phyloP scores from a whole-genome alignment of 1,140 invertebrate genomes.

The Euglossa dilemma region DNA sequence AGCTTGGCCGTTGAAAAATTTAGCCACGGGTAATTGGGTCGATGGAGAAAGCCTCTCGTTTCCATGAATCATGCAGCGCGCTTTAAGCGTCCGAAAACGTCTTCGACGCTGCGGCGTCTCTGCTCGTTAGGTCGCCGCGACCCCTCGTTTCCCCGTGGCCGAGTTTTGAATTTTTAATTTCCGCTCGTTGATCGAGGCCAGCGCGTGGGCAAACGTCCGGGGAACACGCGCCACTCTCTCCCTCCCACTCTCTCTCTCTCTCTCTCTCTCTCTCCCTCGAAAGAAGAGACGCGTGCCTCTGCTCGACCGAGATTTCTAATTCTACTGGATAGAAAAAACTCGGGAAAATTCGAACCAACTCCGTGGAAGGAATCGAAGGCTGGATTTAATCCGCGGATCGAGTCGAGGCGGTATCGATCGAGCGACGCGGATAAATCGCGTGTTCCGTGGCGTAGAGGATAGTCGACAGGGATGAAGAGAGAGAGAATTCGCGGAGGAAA shows the following conservation, averaged over 20 bases:
- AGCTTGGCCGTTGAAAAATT: neutral
- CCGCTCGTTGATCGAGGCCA: conserved; percentile 4
- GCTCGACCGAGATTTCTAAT: no score
- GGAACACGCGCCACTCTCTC: conserved; percentile 7
- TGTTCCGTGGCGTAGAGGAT: no score
- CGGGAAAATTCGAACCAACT: no score
- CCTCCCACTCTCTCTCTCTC: no score
- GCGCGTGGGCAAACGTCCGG: neutral
- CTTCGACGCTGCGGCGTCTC: neutral
- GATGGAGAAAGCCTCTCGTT: neutral
- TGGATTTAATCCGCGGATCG: no score
- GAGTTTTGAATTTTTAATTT: conserved; percentile 32
- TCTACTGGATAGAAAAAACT: no score
- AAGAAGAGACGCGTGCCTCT: no score
- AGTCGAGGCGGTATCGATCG: no score
- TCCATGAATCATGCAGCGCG: neutral
- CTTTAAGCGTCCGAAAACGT: conserved; percentile 1
- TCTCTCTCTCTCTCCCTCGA: no score
- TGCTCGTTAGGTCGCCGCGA: neutral
- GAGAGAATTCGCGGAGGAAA: neutral
- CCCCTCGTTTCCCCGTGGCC: neutral
- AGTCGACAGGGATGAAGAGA: no score
- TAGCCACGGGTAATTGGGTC: neutral
- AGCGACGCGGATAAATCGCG: no score
- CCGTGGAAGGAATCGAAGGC: no score